Percentiles rank a stretch among this genome's conserved stretches.
phyloP scores from a whole-genome alignment of 2,113 vertebrate genomes.

The Felis catus region F.catus_Fca126_mat1.0 CM031421.1:35928501-35929000 shows the following conservation, averaged over 20 bases:
- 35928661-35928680: background rate
- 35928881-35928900: too few relatives aligned
- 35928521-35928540: background rate
- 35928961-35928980: too few relatives aligned
- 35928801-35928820: background rate
- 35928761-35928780: background rate
- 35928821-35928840: background rate
- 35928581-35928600: background rate
- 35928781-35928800: too few relatives aligned
- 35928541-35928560: background rate
- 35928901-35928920: too few relatives aligned
- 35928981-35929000: too few relatives aligned
- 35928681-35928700: background rate
- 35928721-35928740: background rate
- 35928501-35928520: background rate
- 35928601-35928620: background rate
- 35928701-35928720: background rate
- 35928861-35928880: background rate
- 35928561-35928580: background rate
- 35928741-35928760: background rate
- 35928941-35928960: too few relatives aligned
- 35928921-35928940: too few relatives aligned
- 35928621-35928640: background rate
- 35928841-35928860: background rate
- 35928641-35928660: background rate